Percentiles rank a stretch among this genome's conserved stretches.
Conservation (phyloP, 2,113 vertebrate genomes). For the Myrmophylax atrothorax region DNA sequence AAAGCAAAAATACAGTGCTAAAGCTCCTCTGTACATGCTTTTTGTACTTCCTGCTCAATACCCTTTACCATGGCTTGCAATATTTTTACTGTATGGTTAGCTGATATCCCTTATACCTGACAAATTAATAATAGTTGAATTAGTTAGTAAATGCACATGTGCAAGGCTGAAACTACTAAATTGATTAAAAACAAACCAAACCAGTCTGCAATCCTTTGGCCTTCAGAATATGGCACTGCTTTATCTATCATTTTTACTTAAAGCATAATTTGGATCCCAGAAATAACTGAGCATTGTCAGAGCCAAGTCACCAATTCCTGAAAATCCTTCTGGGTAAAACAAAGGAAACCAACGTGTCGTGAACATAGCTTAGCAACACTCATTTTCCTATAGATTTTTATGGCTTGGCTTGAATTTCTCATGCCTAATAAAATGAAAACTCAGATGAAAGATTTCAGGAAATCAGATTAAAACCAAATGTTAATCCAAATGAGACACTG, state of each 20-base stretch:
- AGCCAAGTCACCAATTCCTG: neutral
- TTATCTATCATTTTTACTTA: neutral
- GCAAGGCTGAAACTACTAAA: neutral
- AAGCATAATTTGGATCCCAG: neutral
- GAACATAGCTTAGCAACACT: neutral
- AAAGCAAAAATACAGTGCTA: neutral
- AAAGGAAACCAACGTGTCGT: neutral
- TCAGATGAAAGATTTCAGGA: neutral
- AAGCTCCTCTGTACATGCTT: neutral
- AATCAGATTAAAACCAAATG: neutral
- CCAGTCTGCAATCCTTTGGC: neutral
- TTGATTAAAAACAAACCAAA: neutral
- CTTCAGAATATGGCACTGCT: neutral
- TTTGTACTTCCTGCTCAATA: neutral
- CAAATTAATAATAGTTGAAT: neutral
- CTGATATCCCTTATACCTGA: neutral
- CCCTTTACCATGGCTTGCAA: neutral
- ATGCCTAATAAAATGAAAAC: neutral
- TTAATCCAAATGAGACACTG: neutral
- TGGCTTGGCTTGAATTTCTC: neutral
- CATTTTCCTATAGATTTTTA: neutral
- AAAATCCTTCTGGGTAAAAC: conserved; percentile 8
- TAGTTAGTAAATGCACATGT: neutral
- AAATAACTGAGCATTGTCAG: neutral
- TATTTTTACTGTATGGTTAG: neutral